Percentiles rank a stretch among this genome's conserved stretches.
Evolutionary conservation across 2,113 vertebrate genomes (phyloP).

Genomic region (Laticauda colubrina): DNA sequence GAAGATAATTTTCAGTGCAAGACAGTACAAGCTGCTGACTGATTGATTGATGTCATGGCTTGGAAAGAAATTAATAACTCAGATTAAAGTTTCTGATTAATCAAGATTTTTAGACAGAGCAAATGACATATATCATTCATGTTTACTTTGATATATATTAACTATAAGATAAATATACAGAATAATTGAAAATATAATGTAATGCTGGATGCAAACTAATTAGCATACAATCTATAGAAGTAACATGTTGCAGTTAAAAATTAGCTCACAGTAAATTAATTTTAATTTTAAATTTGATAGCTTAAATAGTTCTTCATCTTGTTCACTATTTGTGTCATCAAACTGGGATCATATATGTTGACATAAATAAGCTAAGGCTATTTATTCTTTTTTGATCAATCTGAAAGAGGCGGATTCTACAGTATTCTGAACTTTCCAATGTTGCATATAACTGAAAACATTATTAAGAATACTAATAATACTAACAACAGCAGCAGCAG

Average conservation of each 20-base stretch:
- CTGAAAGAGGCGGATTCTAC: neutral
- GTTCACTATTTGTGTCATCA: neutral
- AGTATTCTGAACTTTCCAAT: neutral
- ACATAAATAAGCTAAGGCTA: neutral
- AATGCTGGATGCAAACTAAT: neutral
- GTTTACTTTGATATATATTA: neutral
- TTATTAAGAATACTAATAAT: neutral
- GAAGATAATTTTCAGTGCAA: accelerated
- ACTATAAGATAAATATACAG: neutral
- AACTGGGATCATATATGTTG: neutral
- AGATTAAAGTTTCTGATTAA: neutral
- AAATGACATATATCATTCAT: neutral
- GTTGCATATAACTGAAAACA: neutral
- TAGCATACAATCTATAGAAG: neutral
- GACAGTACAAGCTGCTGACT: neutral
- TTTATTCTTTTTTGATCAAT: neutral
- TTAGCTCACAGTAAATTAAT: neutral
- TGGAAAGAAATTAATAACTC: neutral
- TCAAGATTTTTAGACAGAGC: neutral
- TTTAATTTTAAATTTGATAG: neutral
- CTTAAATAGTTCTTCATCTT: neutral
- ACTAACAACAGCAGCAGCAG: neutral
- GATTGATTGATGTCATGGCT: neutral
- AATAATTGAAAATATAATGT: neutral
- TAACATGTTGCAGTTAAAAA: neutral